These are phyloP conservation scores for Drosophila pullipes DNA, from an alignment of 2,888 invertebrate species.

Conservation along the genomic window DNA sequence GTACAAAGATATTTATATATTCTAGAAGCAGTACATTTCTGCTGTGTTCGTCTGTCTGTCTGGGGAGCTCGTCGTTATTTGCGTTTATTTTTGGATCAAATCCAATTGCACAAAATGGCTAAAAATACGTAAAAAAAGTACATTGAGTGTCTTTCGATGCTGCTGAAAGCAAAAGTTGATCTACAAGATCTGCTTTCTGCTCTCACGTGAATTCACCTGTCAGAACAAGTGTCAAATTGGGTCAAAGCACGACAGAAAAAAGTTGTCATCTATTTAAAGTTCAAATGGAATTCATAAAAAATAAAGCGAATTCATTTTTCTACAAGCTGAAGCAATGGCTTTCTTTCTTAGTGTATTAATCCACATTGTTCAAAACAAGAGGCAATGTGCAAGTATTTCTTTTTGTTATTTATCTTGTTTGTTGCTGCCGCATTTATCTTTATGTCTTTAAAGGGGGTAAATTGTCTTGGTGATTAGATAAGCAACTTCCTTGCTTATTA, in stretches of 20 bases:
- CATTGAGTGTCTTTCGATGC: slow-evolving; percentile 19
- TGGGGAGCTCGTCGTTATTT: slow-evolving; percentile 15
- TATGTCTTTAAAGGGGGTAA: slow-evolving; percentile 47
- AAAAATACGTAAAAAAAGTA: slow-evolving; percentile 43
- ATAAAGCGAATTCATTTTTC: not conserved
- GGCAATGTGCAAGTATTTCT: slow-evolving; percentile 16
- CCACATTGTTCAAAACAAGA: not conserved
- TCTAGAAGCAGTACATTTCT: slow-evolving; percentile 26
- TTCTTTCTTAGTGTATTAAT: slow-evolving; percentile 15
- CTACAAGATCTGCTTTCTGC: slow-evolving; percentile 5
- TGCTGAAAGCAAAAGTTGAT: slow-evolving; percentile 69
- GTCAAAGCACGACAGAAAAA: slow-evolving; percentile 4
- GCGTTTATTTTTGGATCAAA: slow-evolving; percentile 60
- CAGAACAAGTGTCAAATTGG: slow-evolving; percentile 26
- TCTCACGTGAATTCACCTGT: slow-evolving; percentile 42
- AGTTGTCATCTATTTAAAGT: not conserved
- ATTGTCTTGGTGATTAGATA: slow-evolving; percentile 56
- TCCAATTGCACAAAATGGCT: slow-evolving; percentile 59
- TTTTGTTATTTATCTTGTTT: slow-evolving; percentile 55
- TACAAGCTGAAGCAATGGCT: not conserved
- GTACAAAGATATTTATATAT: not conserved
- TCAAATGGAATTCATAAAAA: not conserved
- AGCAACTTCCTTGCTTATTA: slow-evolving; percentile 34
- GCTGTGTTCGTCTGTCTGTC: not conserved
- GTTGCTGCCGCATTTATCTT: slow-evolving; percentile 49